Evolutionary conservation across 2,888 invertebrate genomes (phyloP).

Genomic region (Pseudeuparius sepicola): DNA sequence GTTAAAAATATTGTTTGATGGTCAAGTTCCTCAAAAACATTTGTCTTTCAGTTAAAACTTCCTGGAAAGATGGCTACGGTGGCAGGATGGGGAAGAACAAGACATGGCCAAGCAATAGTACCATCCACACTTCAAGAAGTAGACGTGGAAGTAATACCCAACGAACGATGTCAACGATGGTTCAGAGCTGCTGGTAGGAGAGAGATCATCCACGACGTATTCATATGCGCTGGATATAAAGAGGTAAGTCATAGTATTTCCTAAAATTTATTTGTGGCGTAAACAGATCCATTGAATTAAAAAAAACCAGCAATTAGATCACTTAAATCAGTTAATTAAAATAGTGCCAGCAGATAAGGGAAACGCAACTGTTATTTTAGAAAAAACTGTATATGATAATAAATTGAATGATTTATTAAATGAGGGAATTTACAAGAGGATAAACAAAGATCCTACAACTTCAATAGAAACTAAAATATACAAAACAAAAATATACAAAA

Average conservation of each 20-base stretch:
- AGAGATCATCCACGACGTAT: conserved; percentile 89
- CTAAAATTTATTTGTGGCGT: background rate
- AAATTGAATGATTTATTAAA: no score
- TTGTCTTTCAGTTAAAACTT: conserved; percentile 52
- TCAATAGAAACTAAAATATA: no score
- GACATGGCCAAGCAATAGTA: conserved; percentile 80
- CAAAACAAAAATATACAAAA: background rate
- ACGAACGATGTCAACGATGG: conserved; percentile 87
- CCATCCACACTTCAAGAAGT: conserved; percentile 79
- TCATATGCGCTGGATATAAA: conserved; percentile 87
- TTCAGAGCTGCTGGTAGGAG: conserved; percentile 81
- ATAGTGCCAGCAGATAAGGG: no score
- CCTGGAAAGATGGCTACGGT: conserved; percentile 85
- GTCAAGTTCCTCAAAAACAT: no score
- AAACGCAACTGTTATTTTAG: no score
- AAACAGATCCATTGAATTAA: background rate
- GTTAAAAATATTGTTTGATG: no score
- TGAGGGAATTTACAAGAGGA: no score
- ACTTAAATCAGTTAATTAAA: no score
- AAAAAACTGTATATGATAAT: no score
- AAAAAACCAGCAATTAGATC: no score
- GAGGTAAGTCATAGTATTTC: conserved; percentile 49
- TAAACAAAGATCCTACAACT: no score
- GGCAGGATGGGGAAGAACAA: conserved; percentile 85
- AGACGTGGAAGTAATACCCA: conserved; percentile 78